Percentiles rank a stretch among this genome's conserved stretches.
phyloP scores from a whole-genome alignment of 1,140 invertebrate species.

The Drosophila pseudoananassae region DNA sequence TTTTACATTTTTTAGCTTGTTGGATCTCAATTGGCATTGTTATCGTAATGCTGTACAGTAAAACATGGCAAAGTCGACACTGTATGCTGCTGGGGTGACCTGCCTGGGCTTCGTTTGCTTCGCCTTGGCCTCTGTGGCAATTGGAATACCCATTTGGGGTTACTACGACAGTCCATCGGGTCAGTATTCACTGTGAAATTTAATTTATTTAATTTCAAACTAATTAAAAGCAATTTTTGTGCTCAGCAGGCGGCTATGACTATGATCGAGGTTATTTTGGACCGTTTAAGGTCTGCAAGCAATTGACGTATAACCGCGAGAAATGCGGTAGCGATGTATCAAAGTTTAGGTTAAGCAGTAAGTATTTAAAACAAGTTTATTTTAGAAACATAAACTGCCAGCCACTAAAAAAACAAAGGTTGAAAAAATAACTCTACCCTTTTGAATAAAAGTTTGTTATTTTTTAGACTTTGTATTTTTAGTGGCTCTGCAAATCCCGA shows the following conservation, averaged over 20 bases:
- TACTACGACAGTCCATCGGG: constrained; percentile 88
- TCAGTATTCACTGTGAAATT: constrained; percentile 21
- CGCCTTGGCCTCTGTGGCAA: constrained; percentile 89
- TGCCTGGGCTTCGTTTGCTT: constrained; percentile 91
- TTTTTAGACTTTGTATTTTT: background rate
- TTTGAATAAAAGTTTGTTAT: no score
- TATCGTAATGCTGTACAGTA: constrained; percentile 78
- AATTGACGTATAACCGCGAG: constrained; percentile 91
- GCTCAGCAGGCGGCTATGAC: constrained; percentile 71
- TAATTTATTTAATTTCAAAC: constrained; percentile 64
- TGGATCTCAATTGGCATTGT: constrained; percentile 60
- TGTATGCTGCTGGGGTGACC: constrained; percentile 90
- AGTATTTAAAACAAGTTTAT: constrained; percentile 76
- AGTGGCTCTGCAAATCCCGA: background rate
- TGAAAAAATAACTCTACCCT: no score
- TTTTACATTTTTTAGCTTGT: constrained; percentile 13
- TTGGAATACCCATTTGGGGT: constrained; percentile 91
- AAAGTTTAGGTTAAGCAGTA: constrained; percentile 91
- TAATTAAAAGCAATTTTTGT: constrained; percentile 53
- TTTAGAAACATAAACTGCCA: no score
- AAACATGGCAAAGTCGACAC: constrained; percentile 85
- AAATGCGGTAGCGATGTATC: constrained; percentile 91
- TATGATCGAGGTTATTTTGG: constrained; percentile 92
- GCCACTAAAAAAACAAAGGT: no score
- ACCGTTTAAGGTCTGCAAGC: constrained; percentile 93